Evolutionary conservation across 1,140 invertebrate genomes (phyloP), one percentile per base, ranked within the genome.

Genomic region (Formica selysi): DNA sequence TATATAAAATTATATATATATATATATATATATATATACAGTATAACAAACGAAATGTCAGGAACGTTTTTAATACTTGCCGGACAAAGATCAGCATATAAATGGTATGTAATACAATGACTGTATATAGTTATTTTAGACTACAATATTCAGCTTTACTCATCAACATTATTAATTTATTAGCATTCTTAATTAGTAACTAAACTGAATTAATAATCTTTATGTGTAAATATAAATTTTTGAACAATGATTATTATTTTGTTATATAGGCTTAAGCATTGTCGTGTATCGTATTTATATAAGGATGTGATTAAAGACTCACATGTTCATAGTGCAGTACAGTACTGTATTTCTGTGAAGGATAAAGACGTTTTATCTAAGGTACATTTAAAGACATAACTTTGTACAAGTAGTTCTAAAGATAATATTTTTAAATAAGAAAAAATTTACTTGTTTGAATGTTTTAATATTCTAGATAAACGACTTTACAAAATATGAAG

Each of bases 381-480:
- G 54, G 79, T 83, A 83, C 1, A 10, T 73, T 32, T 83, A 36
- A n/a, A 32, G 1, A 0, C 0, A 4, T 22, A 78, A 51, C 7
- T 54, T 54, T 78, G 1, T 38, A 59, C 10, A 19, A 51, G 2
- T 19, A 36, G 10, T n/a, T n/a, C 36, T 26, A 16, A 19, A 44
- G 0, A 22, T n/a, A 36, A 22, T 70, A n/a, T 36, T 48, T 62
- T 11, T 3, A 22, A 71, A 57, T 48, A 54, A 64, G 3, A 57
- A 32, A 71, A 57, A 22, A 70, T 22, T 38, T 71, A 54, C 36
- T 7, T 44, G 13, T 74, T 11, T 71, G 8, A 4, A 41, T 36
- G 57, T 71, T 81, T 81, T 19, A 16, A 73, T 57, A 41, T 80
- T n/a, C 3, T 32, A 81, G 78, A 19, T 13, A 41, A 61, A 83